phyloP scores from a whole-genome alignment of 2,113 vertebrate genomes.

The Pollimyrus isidori region DNA sequence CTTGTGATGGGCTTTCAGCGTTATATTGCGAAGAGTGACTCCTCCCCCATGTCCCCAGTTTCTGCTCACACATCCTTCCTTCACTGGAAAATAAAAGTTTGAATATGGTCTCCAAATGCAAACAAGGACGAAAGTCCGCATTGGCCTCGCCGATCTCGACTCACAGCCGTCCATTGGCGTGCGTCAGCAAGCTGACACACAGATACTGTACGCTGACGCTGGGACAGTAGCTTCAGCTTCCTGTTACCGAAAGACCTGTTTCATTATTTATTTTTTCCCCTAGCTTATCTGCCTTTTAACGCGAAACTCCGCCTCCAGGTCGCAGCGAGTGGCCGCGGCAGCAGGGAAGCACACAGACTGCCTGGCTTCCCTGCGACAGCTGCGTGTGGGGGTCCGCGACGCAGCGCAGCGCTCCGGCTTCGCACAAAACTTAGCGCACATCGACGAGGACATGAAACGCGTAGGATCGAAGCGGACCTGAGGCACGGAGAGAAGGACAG shows the following conservation, averaged over 20 bases:
- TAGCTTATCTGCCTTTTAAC: constrained; percentile 10
- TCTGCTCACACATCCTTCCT: constrained; percentile 4
- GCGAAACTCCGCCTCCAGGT: constrained; percentile 44
- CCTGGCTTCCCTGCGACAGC: constrained; percentile 35
- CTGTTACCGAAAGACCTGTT: constrained; percentile 35
- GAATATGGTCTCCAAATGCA: constrained; percentile 24
- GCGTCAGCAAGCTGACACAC: constrained; percentile 41
- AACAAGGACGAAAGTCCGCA: constrained; percentile 39
- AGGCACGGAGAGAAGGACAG: constrained; percentile 8
- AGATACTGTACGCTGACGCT: constrained; percentile 33
- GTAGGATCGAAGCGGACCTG: constrained; percentile 50
- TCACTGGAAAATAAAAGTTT: constrained; percentile 26
- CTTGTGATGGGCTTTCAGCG: background rate
- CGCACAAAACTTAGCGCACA: constrained; percentile 35
- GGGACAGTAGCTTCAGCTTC: constrained; percentile 35
- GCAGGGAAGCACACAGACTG: constrained; percentile 31
- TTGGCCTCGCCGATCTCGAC: constrained; percentile 31
- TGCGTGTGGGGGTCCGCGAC: constrained; percentile 28
- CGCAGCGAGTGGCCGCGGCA: constrained; percentile 40
- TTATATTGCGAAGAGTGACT: background rate
- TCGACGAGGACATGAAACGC: constrained; percentile 32
- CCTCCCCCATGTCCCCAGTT: background rate
- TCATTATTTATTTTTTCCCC: background rate
- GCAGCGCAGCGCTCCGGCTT: constrained; percentile 28
- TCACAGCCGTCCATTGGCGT: constrained; percentile 42